phyloP scores from a whole-genome alignment of 2,797 vertebrate genomes.

The Clarias platycephalus region DNA sequence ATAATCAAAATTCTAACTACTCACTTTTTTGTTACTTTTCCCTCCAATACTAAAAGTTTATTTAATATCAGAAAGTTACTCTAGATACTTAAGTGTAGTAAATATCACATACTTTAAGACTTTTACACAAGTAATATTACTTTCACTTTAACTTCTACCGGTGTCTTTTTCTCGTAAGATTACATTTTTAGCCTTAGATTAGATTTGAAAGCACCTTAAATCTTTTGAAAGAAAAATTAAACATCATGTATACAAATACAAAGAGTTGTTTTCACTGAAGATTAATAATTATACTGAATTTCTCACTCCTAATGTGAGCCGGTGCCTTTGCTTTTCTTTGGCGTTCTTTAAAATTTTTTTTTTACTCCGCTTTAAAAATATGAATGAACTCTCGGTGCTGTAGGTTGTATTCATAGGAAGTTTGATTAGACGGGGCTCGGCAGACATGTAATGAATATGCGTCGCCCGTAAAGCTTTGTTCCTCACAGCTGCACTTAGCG shows the following conservation, averaged over 20 bases:
- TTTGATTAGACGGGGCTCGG: conserved; percentile 37
- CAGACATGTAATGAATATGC: conserved; percentile 40
- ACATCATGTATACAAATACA: neutral
- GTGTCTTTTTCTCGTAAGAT: no score
- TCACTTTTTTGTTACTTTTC: no score
- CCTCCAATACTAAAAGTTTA: no score
- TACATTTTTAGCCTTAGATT: no score
- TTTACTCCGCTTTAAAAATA: neutral
- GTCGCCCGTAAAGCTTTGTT: conserved; percentile 43
- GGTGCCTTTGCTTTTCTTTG: neutral
- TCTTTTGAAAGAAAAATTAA: neutral
- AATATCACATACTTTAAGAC: no score
- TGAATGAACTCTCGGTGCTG: conserved; percentile 9
- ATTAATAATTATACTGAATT: neutral
- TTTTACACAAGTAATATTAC: no score
- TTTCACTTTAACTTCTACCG: no score
- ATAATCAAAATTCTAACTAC: no score
- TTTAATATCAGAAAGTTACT: no score
- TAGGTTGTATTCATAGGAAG: conserved; percentile 33
- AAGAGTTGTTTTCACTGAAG: neutral
- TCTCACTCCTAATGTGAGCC: neutral
- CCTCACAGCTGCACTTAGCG: conserved; percentile 32
- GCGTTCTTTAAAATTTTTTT: neutral
- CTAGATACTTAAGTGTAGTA: no score
- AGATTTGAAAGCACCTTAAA: neutral